Evolutionary conservation across 1,140 invertebrate genomes (phyloP).

Genomic region (Eufriesea mexicana): DNA sequence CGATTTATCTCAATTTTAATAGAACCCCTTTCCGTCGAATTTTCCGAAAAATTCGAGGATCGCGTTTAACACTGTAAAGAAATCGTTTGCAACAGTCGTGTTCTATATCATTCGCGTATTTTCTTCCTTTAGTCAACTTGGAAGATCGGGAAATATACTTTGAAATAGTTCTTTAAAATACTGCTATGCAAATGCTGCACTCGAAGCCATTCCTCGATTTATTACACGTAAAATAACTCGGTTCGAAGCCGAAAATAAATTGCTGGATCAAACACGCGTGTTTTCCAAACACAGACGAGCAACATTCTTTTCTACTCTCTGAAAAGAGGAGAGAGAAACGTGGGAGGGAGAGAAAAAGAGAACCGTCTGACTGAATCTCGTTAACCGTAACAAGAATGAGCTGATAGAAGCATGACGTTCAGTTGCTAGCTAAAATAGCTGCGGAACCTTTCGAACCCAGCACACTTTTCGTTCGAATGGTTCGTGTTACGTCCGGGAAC

Average conservation of each 20-base stretch:
- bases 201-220: neutral
- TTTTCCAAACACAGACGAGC: neutral
- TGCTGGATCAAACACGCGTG: neutral
- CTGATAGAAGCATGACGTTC: constrained; percentile 22
- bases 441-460: constrained; percentile 30
- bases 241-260: neutral
- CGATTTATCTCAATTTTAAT: neutral
- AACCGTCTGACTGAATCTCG: neutral
- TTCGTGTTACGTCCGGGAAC: constrained; percentile 14
- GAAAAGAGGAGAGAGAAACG: neutral
- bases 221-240: neutral
- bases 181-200: neutral
- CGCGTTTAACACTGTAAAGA: neutral
- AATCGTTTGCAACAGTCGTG: neutral
- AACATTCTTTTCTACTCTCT: neutral
- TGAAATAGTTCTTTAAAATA: neutral
- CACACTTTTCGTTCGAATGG: constrained; percentile 33
- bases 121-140: neutral
- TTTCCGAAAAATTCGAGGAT: neutral
- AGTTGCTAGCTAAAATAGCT: constrained; percentile 39
- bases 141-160: neutral
- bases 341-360: neutral
- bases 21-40: neutral
- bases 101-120: neutral
- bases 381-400: constrained; percentile 22